Percentiles rank a stretch among this genome's conserved stretches.
phyloP scores from a whole-genome alignment of 64 coral and sea anemone genomes.

The Pocillopora verrucosa region DNA sequence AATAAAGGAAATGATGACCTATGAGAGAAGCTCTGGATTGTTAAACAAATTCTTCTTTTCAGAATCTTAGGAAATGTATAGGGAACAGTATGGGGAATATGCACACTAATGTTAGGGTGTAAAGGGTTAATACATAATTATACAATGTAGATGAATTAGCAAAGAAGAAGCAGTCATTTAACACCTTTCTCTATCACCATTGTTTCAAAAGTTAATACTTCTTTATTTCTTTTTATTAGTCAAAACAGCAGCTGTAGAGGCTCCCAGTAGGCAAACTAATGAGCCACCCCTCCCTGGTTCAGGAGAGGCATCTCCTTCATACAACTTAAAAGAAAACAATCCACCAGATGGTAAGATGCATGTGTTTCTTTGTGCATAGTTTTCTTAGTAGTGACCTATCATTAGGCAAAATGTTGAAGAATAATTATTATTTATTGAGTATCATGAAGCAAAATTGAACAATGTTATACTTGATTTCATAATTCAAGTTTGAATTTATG shows the following conservation, averaged over 20 bases:
- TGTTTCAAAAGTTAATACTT: not conserved
- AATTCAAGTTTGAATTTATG: too few species aligned
- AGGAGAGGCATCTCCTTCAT: not conserved
- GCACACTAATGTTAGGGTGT: too few species aligned
- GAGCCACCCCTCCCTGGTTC: not conserved
- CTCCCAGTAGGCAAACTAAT: not conserved
- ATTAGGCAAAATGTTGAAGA: not conserved
- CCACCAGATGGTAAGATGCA: conserved; percentile 24
- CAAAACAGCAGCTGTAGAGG: not conserved
- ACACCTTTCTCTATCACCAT: too few species aligned
- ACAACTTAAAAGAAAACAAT: conserved; percentile 31
- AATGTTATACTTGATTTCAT: too few species aligned
- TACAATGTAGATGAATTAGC: too few species aligned
- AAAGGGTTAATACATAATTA: too few species aligned
- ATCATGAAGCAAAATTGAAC: not conserved
- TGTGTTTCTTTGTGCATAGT: not conserved
- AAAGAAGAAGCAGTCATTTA: too few species aligned
- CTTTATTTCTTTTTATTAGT: not conserved
- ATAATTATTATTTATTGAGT: not conserved
- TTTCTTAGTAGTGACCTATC: not conserved
- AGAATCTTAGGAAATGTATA: too few species aligned
- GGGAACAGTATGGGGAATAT: too few species aligned
- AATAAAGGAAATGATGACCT: too few species aligned
- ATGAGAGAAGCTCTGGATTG: too few species aligned
- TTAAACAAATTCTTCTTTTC: too few species aligned